Evolutionary conservation across 2,888 invertebrate species (phyloP), one percentile per base, ranked within the genome.

Genomic region (Polydrusus pterygomalis): DNA sequence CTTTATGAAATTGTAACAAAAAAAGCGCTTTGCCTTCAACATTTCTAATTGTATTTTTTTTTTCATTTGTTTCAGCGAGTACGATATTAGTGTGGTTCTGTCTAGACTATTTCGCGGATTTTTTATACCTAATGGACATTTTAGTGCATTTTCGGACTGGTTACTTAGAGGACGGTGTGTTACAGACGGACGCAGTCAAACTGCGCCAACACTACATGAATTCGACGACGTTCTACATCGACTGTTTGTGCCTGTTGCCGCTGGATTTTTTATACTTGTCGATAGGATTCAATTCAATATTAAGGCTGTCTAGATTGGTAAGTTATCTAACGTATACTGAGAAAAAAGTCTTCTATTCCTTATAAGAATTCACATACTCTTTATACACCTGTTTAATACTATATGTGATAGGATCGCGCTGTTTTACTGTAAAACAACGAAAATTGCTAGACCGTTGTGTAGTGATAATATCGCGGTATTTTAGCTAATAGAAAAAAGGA

Each of bases 191-290:
- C 88, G 93, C 97, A 77, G 92, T 93, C 15, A 98, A 97, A 89
- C 91, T 99, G 81, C 92, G 98, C 70, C 94, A 96, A 83, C 97
- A 99, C 88, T 99, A 99, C 89, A 97, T 98, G 96, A 98, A 98
- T 91, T 97, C 94, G 83, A 88, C 88, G 79, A 96, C 95, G 81
- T 99, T 99, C 91, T 99, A 99, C 92, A 96, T 98, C 87, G 98
- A 99, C 92, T 97, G 97, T 90, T 92, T 99, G 88, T 98, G 98
- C 90, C 92, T 99, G 87, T 91, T 99, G 87, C 99, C 99, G 82
- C 91, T 99, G 87, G 99, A 99, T 91, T 97, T 98, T 90, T 93
- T 99, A 85, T 99, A 99, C 89, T 91, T 99, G 86, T 98, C 98
- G 88, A 96, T 99, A 88, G 98, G 87, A 65, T 96, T 95, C 91